Conservation (phyloP, 2,113 vertebrate species). For the Dipodomys spectabilis region DNA sequence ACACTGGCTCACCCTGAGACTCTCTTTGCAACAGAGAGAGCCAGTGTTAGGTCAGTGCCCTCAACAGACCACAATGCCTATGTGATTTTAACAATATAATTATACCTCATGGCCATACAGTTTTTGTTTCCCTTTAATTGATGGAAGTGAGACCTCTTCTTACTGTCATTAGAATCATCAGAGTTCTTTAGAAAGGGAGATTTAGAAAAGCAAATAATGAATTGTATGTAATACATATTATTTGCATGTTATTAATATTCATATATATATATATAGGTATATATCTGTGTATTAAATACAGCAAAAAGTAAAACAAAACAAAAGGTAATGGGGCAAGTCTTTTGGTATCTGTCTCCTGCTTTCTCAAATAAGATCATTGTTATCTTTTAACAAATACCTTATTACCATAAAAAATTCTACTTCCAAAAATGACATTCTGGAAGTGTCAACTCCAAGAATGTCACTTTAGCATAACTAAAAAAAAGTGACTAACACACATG, state of each 20-base stretch:
- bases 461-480: conserved; percentile 77
- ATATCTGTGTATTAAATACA: conserved; percentile 6
- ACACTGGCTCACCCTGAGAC: neutral
- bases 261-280: neutral
- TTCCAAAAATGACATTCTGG: conserved; percentile 75
- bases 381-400: conserved; percentile 66
- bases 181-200: neutral
- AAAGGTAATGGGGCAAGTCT: conserved; percentile 44
- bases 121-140: neutral
- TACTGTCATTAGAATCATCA: conserved; percentile 34
- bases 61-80: neutral
- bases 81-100: neutral
- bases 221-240: neutral
- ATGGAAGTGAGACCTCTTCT: neutral
- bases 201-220: conserved; percentile 26
- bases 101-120: neutral
- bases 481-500: conserved; percentile 77
- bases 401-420: conserved; percentile 72
- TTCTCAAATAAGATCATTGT: conserved; percentile 69
- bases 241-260: neutral
- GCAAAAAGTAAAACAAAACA: conserved; percentile 34
- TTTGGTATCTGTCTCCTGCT: conserved; percentile 31
- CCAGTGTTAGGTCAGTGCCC: neutral
- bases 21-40: neutral
- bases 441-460: conserved; percentile 74